A percentile compares a stretch with the other conserved stretches of the same genome.
These are phyloP conservation scores for Microcebus lehilahytsara DNA, from an alignment of 2,113 vertebrate species.

Conservation along the genomic window DNA sequence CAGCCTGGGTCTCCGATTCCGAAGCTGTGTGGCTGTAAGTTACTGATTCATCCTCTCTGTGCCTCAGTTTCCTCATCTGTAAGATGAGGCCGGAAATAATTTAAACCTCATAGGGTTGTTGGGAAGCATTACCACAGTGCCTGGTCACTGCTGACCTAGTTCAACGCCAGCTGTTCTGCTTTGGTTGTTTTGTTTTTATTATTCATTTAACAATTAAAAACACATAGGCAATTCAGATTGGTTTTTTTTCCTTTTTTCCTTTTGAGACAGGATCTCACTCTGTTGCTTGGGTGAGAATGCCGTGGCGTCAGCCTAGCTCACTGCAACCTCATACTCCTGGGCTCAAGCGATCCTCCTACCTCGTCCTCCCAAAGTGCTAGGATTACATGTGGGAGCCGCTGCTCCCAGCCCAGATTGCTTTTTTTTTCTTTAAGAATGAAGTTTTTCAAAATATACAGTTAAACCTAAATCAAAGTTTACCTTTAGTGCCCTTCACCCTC, in stretches of 20 bases:
- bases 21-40: not conserved
- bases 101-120: too few relatives aligned
- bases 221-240: not conserved
- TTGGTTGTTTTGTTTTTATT: not conserved
- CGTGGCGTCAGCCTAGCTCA: too few relatives aligned
- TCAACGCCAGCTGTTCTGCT: not conserved
- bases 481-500: not conserved
- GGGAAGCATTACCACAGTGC: not conserved
- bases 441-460: not conserved
- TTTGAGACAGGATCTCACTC: too few relatives aligned
- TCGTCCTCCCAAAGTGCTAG: too few relatives aligned
- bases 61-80: not conserved
- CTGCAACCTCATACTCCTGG: too few relatives aligned
- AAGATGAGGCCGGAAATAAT: not conserved
- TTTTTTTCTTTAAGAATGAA: not conserved
- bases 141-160: not conserved
- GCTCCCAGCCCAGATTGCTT: not conserved
- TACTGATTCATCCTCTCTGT: not conserved
- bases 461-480: not conserved
- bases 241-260: too few relatives aligned
- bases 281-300: not conserved
- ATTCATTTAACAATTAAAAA: not conserved
- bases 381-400: too few relatives aligned
- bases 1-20: not conserved
- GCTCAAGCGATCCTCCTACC: too few relatives aligned